Evolutionary conservation across 2,797 vertebrate species (phyloP).

Genomic region (Brotula barbata): DNA sequence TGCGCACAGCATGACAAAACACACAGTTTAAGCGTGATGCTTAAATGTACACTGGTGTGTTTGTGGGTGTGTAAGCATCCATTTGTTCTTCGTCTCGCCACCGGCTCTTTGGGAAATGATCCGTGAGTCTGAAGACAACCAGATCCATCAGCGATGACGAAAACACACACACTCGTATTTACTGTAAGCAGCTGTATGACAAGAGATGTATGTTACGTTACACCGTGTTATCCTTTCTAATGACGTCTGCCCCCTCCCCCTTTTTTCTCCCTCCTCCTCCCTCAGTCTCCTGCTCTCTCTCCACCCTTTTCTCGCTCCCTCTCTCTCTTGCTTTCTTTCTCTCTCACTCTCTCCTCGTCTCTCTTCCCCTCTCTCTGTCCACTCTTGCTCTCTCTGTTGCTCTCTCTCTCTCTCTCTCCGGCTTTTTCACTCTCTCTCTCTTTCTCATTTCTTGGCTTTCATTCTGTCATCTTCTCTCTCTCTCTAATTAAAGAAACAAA

Average conservation of each 20-base stretch:
- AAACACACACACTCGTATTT: slow-evolving; percentile 15
- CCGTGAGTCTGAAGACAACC: slow-evolving; percentile 37
- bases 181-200: slow-evolving; percentile 33
- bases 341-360: too few relatives aligned
- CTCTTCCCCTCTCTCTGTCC: slow-evolving; percentile 6
- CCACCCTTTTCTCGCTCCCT: not conserved
- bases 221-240: slow-evolving; percentile 19
- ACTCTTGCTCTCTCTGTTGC: not conserved
- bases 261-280: not conserved
- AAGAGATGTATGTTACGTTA: slow-evolving; percentile 21
- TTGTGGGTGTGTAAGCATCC: slow-evolving; percentile 13
- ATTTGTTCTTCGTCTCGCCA: slow-evolving; percentile 33
- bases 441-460: too few relatives aligned
- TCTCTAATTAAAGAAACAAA: slow-evolving; percentile 57
- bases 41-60: not conserved
- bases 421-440: not conserved
- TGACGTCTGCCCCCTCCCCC: slow-evolving; percentile 20
- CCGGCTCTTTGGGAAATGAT: slow-evolving; percentile 45
- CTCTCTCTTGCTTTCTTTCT: slow-evolving; percentile 18
- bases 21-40: too few relatives aligned
- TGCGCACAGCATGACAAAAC: too few relatives aligned
- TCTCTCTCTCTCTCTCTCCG: slow-evolving; percentile 1
- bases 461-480: slow-evolving; percentile 28
- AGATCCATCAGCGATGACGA: slow-evolving; percentile 32
- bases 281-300: slow-evolving; percentile 1